Evolutionary conservation across 2,888 invertebrate genomes (phyloP).

Genomic region (Endomychus coccineus): DNA sequence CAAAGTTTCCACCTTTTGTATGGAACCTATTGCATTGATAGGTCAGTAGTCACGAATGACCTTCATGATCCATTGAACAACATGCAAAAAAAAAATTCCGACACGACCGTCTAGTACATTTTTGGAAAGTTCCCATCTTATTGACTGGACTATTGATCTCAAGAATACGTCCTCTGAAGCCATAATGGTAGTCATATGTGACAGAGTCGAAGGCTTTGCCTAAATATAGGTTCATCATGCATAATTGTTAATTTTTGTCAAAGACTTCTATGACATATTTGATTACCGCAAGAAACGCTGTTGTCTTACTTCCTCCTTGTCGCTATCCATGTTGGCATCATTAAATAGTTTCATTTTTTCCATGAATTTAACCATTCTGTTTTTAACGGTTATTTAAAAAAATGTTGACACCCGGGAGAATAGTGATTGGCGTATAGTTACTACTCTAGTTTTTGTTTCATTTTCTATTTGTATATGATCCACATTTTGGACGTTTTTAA

Average conservation of each 20-base stretch:
- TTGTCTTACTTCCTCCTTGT: conserved; percentile 5
- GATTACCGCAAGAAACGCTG: conserved; percentile 4
- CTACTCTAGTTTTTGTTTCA: conserved; percentile 7
- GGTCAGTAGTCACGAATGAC: too few relatives aligned
- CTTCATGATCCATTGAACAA: too few relatives aligned
- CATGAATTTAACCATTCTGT: conserved; percentile 4
- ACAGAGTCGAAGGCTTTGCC: conserved; percentile 12
- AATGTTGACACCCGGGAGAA: conserved; percentile 12
- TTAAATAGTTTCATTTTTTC: conserved; percentile 5
- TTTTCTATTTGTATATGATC: conserved; percentile 12
- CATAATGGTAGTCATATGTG: conserved; percentile 8
- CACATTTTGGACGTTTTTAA: conserved; percentile 10
- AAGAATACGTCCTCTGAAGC: conserved; percentile 10
- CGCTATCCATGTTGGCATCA: conserved; percentile 9
- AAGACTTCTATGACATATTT: not conserved
- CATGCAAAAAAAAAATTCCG: too few relatives aligned
- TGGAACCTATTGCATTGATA: too few relatives aligned
- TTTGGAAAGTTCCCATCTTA: too few relatives aligned
- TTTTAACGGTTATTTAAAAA: conserved; percentile 8
- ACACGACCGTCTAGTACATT: too few relatives aligned
- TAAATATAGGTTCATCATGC: conserved; percentile 7
- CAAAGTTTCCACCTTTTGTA: too few relatives aligned
- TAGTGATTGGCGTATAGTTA: conserved; percentile 13
- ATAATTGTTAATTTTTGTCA: not conserved
- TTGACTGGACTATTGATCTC: too few relatives aligned